These are phyloP conservation scores for Kryptolebias marmoratus DNA, from an alignment of 2,113 vertebrate genomes.

Conservation along the genomic window DNA sequence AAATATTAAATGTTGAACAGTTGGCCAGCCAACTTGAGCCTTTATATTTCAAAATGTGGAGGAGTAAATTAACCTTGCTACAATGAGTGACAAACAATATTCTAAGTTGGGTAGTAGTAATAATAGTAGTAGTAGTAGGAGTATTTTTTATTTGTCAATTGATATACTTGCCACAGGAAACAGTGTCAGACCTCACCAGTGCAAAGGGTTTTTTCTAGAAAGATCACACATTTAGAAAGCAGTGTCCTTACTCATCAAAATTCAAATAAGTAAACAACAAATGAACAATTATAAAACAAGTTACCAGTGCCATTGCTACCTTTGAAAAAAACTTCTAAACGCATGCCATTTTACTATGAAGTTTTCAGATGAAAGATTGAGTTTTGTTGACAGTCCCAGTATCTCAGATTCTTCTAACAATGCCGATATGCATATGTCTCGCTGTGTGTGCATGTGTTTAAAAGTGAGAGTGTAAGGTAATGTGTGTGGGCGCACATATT, in stretches of 20 bases:
- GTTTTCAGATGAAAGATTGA: conserved; percentile 69
- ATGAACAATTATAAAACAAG: conserved; percentile 78
- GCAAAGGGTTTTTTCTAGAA: conserved; percentile 78
- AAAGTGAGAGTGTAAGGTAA: conserved; percentile 36
- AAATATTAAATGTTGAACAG: conserved; percentile 82
- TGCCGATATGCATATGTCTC: conserved; percentile 48
- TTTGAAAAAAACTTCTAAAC: conserved; percentile 79
- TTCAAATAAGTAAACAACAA: conserved; percentile 78
- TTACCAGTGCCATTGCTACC: conserved; percentile 80
- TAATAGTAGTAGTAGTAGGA: conserved; percentile 40
- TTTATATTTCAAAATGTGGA: conserved; percentile 79
- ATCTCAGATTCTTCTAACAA: conserved; percentile 68
- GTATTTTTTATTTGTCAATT: conserved; percentile 61
- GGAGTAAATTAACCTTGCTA: conserved; percentile 83
- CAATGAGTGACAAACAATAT: conserved; percentile 76
- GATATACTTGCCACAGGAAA: conserved; percentile 74
- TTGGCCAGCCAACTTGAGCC: conserved; percentile 86
- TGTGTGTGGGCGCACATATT: conserved; percentile 39
- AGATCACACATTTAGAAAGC: conserved; percentile 81
- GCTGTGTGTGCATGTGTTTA: conserved; percentile 33
- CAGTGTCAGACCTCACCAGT: conserved; percentile 79
- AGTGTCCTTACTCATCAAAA: conserved; percentile 76
- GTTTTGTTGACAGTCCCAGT: conserved; percentile 69
- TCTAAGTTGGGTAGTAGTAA: conserved; percentile 70
- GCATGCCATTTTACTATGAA: conserved; percentile 82